Evolutionary conservation across 2,797 vertebrate genomes (phyloP).

Genomic region (Tachyglossus aculeatus): DNA sequence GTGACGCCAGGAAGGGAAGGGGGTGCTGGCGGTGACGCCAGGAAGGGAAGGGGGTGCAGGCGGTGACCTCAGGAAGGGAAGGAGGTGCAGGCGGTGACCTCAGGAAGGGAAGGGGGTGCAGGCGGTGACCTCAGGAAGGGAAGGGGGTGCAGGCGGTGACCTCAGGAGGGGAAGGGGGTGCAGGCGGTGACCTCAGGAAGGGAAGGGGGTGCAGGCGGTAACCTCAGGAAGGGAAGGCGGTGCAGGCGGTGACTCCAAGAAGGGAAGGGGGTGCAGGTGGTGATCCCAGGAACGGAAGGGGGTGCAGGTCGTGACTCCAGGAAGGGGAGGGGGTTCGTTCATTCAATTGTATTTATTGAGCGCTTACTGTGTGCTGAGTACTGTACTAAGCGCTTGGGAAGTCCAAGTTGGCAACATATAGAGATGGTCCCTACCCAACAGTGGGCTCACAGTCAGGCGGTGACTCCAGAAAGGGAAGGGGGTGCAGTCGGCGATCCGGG

Average conservation of each 20-base stretch:
- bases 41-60: background rate
- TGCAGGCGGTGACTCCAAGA: background rate
- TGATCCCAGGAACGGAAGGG: too few relatives aligned
- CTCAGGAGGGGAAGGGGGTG: background rate
- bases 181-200: background rate
- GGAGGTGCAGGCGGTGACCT: background rate
- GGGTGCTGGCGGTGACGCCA: too few relatives aligned
- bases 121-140: background rate
- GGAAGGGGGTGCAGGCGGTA: background rate
- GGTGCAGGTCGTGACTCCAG: too few relatives aligned
- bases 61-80: background rate
- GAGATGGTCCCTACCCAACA: too few relatives aligned
- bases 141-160: background rate
- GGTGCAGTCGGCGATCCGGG: background rate
- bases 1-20: too few relatives aligned
- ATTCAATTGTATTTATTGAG: too few relatives aligned
- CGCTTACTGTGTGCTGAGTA: too few relatives aligned
- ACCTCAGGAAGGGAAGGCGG: background rate
- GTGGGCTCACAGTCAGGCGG: too few relatives aligned
- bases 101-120: background rate
- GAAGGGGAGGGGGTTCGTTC: fast-evolving
- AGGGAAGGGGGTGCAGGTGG: too few relatives aligned
- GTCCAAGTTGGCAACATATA: too few relatives aligned
- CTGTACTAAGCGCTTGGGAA: too few relatives aligned
- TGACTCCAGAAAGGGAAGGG: background rate